Evolutionary conservation across 2,888 invertebrate species (phyloP).

Genomic region (Amaurobius ferox): DNA sequence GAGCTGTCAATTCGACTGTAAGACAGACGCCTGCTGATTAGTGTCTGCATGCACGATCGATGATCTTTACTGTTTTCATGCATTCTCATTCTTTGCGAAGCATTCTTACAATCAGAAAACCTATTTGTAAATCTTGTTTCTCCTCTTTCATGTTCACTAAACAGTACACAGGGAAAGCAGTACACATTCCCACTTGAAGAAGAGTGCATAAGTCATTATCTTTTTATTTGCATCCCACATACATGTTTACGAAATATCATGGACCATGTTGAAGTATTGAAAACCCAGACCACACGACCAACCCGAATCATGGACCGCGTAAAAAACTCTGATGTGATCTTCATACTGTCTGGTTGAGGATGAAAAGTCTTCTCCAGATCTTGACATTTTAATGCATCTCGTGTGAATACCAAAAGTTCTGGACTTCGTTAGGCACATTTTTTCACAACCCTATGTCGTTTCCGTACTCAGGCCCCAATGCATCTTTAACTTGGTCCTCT

Average conservation of each 20-base stretch:
- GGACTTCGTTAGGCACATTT: background rate
- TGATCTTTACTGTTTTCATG: background rate
- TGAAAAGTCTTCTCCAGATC: no score
- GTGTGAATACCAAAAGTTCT: constrained; percentile 8
- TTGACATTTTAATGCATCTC: background rate
- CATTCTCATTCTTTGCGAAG: background rate
- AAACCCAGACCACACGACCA: no score
- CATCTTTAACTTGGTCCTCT: no score
- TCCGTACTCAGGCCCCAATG: background rate
- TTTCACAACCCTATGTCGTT: background rate
- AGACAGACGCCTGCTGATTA: no score
- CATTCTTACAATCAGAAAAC: background rate
- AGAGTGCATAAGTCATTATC: constrained; percentile 7
- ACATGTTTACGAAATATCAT: background rate
- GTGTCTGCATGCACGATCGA: no score
- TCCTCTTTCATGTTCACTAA: no score
- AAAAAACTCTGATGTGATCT: no score
- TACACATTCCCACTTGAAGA: background rate
- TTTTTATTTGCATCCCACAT: background rate
- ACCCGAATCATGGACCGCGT: no score
- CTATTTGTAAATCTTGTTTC: constrained; percentile 4
- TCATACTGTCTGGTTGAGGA: no score
- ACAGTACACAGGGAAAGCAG: constrained; percentile 3
- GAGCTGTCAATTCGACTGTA: no score
- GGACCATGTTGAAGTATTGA: no score